These are phyloP conservation scores for Tribolium freemani DNA, from an alignment of 2,888 invertebrate genomes.

Conservation along the genomic window DNA sequence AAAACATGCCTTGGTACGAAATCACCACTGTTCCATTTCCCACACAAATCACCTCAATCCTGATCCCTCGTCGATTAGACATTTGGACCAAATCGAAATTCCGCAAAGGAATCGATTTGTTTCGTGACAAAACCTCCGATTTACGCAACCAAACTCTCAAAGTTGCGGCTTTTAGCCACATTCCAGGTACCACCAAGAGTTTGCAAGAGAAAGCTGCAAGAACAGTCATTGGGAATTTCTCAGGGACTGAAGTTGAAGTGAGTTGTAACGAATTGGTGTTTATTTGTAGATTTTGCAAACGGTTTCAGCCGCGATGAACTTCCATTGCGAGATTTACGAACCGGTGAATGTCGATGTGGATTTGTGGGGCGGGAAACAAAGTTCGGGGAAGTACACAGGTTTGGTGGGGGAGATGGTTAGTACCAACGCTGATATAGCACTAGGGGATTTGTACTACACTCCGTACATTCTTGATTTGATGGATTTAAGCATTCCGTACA, in stretches of 20 bases:
- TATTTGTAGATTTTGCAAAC: conserved; percentile 75
- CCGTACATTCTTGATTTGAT: conserved; percentile 77
- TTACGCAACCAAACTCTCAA: conserved; percentile 73
- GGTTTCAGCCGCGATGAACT: conserved; percentile 79
- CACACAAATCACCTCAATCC: conserved; percentile 70
- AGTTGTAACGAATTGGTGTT: conserved; percentile 3
- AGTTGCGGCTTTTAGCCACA: conserved; percentile 77
- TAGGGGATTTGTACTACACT: conserved; percentile 85
- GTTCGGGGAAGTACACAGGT: conserved; percentile 79
- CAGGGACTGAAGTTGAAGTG: conserved; percentile 82
- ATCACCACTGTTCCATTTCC: conserved; percentile 83
- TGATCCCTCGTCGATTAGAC: conserved; percentile 76
- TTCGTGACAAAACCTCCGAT: conserved; percentile 74
- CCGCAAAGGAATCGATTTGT: conserved; percentile 69
- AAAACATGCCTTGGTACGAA: conserved; percentile 75
- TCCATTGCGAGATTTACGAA: conserved; percentile 78
- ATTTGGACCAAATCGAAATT: conserved; percentile 78
- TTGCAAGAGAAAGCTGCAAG: conserved; percentile 52
- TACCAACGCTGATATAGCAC: conserved; percentile 78
- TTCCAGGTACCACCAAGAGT: conserved; percentile 73
- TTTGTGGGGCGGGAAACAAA: conserved; percentile 77
- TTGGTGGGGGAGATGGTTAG: conserved; percentile 81
- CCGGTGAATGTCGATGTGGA: conserved; percentile 73
- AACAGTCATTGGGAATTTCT: conserved; percentile 59
- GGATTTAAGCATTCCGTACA: conserved; percentile 84